These are phyloP conservation scores for Napeogenes sylphis DNA, from an alignment of 2,888 invertebrate genomes.

Conservation along the genomic window DNA sequence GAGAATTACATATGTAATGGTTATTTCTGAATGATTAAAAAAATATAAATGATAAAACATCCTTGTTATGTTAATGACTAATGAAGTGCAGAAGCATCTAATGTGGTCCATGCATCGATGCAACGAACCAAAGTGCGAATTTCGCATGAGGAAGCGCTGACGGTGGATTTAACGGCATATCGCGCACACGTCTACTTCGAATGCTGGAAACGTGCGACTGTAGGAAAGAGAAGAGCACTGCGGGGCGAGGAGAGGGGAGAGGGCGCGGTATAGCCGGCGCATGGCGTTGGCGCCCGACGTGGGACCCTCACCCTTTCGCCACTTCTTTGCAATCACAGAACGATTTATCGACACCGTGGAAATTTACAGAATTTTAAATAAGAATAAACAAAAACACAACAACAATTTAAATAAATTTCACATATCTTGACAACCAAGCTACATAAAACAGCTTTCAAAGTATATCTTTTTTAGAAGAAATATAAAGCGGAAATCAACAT, in stretches of 20 bases:
- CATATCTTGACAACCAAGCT: no score
- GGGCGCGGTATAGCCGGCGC: slow-evolving; percentile 40
- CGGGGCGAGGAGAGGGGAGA: slow-evolving; percentile 25
- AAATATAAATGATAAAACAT: slow-evolving; percentile 38
- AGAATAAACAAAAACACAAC: slow-evolving; percentile 7
- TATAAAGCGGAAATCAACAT: no score
- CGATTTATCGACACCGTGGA: slow-evolving; percentile 58
- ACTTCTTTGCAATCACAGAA: slow-evolving; percentile 65
- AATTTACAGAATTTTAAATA: slow-evolving; percentile 21
- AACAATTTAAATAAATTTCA: slow-evolving; percentile 1
- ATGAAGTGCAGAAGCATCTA: slow-evolving; percentile 73
- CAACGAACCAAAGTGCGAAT: slow-evolving; percentile 73
- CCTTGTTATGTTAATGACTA: slow-evolving; percentile 50
- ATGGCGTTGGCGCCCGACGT: slow-evolving; percentile 56
- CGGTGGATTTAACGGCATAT: slow-evolving; percentile 63
- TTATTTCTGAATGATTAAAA: slow-evolving; percentile 29
- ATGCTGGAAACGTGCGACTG: slow-evolving; percentile 66
- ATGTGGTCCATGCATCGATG: slow-evolving; percentile 74
- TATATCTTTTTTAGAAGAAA: no score
- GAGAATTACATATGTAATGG: slow-evolving; percentile 33
- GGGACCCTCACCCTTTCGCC: slow-evolving; percentile 49
- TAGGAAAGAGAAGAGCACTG: slow-evolving; percentile 38
- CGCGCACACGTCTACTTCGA: slow-evolving; percentile 65
- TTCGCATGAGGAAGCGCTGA: slow-evolving; percentile 68
- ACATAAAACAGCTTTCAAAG: no score